Percentiles rank a stretch among this genome's conserved stretches.
phyloP scores from a whole-genome alignment of 1,140 invertebrate species.

The Drosophila bocki region DNA sequence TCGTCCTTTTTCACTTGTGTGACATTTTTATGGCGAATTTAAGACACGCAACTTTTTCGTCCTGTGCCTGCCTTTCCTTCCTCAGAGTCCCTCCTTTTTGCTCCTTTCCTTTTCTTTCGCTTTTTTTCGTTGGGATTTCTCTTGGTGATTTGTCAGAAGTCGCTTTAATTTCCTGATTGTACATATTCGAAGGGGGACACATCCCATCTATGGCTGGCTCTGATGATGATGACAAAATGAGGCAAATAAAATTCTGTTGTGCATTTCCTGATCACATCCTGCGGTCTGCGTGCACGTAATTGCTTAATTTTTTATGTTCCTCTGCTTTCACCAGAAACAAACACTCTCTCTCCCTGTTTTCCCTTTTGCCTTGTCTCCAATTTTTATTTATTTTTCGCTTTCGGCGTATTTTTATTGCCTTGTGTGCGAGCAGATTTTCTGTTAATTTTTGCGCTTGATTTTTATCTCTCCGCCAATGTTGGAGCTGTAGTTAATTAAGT shows the following conservation, averaged over 20 bases:
- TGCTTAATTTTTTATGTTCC: slow-evolving; percentile 75
- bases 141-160: slow-evolving; percentile 67
- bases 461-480: slow-evolving; percentile 59
- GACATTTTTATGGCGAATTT: slow-evolving; percentile 83
- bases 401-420: slow-evolving; percentile 63
- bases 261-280: slow-evolving; percentile 63
- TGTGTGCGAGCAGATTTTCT: slow-evolving; percentile 46
- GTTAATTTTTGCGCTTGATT: slow-evolving; percentile 77
- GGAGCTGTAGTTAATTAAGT: slow-evolving; percentile 72
- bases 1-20: slow-evolving; percentile 50
- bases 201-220: slow-evolving; percentile 10
- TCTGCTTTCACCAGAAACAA: slow-evolving; percentile 5
- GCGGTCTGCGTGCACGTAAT: slow-evolving; percentile 70
- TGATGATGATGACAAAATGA: slow-evolving; percentile 72
- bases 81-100: not conserved
- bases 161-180: slow-evolving; percentile 65
- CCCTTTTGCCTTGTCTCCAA: slow-evolving; percentile 17
- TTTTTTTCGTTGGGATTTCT: slow-evolving; percentile 20
- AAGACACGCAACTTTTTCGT: slow-evolving; percentile 75
- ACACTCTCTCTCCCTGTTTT: slow-evolving; percentile 12
- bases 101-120: slow-evolving; percentile 1
- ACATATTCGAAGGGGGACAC: slow-evolving; percentile 10
- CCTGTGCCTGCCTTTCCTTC: not conserved
- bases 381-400: slow-evolving; percentile 52
- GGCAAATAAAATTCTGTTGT: slow-evolving; percentile 72